Evolutionary conservation across 2,888 invertebrate species (phyloP), one percentile per base, ranked within the genome.

Genomic region (Pandemis cinnamomeana): DNA sequence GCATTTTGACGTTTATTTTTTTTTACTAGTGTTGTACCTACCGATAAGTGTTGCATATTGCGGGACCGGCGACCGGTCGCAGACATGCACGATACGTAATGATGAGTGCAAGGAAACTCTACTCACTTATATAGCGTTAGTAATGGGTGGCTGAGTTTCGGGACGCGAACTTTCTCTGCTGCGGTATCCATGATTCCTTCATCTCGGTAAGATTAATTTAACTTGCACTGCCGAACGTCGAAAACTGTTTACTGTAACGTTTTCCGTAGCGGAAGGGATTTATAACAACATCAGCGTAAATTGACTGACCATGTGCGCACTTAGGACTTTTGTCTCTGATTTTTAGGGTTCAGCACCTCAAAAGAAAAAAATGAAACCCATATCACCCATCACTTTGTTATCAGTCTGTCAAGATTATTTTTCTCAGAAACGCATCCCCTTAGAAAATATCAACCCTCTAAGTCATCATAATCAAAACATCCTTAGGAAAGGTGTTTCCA

Each of bases 31-130:
- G 78, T 66, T 80, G 78, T 91, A 93, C 94, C 92, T 91, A 94
- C 94, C 94, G 91, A 90, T 89, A 90, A 86, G 84, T 89, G 91
- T 89, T 90, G 91, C 94, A 94, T 94, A 87, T 87, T 93, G 91
- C 82, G 82, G 85, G 81, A 84, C 85, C 87, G 86, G 83, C 85
- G 87, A 84, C 87, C 88, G 86, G 84, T 88, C 84, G 88, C 88
- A 84, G 86, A 84, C 88, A 88, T 84, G 84, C 84, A 89, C 61
- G 75, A 42, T 67, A 78, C 87, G 90, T 89, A 90, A 87, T 93
- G 89, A 85, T 89, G 80, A 76, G 85, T 80, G 83, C 81, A 82
- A 88, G 90, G 91, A 90, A 91, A 86, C 87, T 80, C 78, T 84
- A 86, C 86, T 86, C 84, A 87, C 89, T 92, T 94, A 89, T 89